phyloP scores from a whole-genome alignment of 2,888 invertebrate species.

The Apeira syringaria region DNA sequence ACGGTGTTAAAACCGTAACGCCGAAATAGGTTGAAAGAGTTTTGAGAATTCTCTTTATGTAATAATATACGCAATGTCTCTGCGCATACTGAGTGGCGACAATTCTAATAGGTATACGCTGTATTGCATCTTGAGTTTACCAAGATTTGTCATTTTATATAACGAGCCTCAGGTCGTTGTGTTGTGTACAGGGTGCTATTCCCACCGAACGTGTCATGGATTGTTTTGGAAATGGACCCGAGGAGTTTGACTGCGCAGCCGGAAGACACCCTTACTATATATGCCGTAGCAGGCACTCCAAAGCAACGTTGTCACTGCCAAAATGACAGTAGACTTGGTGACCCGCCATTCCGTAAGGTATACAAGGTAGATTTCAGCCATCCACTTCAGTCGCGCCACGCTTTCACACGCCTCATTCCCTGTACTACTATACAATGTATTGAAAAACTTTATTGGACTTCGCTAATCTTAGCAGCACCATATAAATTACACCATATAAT shows the following conservation, averaged over 20 bases:
- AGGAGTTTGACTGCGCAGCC: conserved; percentile 96
- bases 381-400: conserved; percentile 23
- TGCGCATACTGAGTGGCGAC: too few species aligned
- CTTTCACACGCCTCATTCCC: conserved; percentile 18
- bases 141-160: too few species aligned
- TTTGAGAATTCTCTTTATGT: too few species aligned
- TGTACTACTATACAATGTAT: conserved; percentile 10
- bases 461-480: too few species aligned
- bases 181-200: conserved; percentile 88
- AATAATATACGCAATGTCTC: too few species aligned
- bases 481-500: too few species aligned
- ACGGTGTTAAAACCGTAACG: too few species aligned
- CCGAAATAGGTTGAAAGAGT: too few species aligned
- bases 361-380: conserved; percentile 62
- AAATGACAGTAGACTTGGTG: conserved; percentile 47
- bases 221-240: conserved; percentile 96
- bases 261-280: conserved; percentile 93
- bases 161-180: too few species aligned
- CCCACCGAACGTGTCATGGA: conserved; percentile 94
- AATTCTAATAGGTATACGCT: too few species aligned
- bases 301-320: conserved; percentile 62
- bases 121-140: too few species aligned
- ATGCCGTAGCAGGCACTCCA: conserved; percentile 67
- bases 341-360: conserved; percentile 75
- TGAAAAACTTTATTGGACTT: too few species aligned